These are phyloP conservation scores for Spea multiplicata DNA, from an alignment of 2,113 vertebrate species.

Conservation along the genomic window DNA sequence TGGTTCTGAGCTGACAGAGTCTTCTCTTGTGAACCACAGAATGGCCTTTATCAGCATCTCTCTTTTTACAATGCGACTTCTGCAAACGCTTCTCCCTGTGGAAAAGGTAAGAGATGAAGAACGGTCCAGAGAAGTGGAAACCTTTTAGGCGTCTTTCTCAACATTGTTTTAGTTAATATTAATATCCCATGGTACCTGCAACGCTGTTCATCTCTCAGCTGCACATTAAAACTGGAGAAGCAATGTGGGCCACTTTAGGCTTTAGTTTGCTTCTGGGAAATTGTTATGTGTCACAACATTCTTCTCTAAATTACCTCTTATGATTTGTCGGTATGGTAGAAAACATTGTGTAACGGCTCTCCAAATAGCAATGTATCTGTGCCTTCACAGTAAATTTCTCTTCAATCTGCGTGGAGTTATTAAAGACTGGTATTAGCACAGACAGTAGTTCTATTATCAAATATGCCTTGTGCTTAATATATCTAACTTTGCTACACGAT, in stretches of 20 bases:
- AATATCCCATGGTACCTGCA: conserved; percentile 16
- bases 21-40: conserved; percentile 73
- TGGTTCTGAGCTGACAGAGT: conserved; percentile 64
- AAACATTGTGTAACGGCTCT: background rate
- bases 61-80: conserved; percentile 76
- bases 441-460: too few relatives aligned
- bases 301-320: conserved; percentile 9
- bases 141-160: conserved; percentile 33
- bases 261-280: background rate
- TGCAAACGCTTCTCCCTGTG: conserved; percentile 85
- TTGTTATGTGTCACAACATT: conserved; percentile 9
- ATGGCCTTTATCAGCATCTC: conserved; percentile 79
- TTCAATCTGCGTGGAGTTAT: too few relatives aligned
- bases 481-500: too few relatives aligned
- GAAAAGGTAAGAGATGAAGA: conserved; percentile 80
- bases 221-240: conserved; percentile 3
- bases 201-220: conserved; percentile 10
- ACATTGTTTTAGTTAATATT: conserved; percentile 41
- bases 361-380: background rate
- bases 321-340: background rate
- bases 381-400: background rate
- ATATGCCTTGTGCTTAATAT: too few relatives aligned
- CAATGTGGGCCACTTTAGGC: background rate
- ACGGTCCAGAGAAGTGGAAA: conserved; percentile 23
- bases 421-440: too few relatives aligned